These are phyloP conservation scores for Myotis brandtii DNA, from an alignment of 2,113 vertebrate genomes.

Conservation along the genomic window DNA sequence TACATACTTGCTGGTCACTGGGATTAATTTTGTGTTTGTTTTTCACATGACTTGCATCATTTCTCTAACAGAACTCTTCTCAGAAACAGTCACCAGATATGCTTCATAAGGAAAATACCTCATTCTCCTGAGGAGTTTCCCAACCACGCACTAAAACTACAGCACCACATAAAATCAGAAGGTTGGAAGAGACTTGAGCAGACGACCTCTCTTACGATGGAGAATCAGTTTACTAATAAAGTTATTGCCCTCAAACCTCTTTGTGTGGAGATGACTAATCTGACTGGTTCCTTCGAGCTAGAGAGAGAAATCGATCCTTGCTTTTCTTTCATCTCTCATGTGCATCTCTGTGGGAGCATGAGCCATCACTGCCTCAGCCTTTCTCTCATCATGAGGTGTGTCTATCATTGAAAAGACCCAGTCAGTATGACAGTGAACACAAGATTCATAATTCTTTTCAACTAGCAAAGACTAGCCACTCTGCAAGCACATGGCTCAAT, in stretches of 20 bases:
- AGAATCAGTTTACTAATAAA: not conserved
- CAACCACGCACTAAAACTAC: not conserved
- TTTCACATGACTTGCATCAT: not conserved
- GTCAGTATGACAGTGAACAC: not conserved
- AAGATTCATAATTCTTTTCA: not conserved
- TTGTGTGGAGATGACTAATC: not conserved
- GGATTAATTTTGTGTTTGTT: conserved; percentile 13
- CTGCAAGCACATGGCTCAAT: not conserved
- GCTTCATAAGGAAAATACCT: conserved; percentile 12
- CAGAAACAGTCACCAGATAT: not conserved
- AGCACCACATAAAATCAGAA: not conserved
- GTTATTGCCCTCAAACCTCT: not conserved
- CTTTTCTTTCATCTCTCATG: not conserved
- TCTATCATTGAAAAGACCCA: not conserved
- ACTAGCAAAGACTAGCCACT: not conserved
- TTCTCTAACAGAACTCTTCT: not conserved
- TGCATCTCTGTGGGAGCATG: not conserved
- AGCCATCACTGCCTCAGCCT: not conserved
- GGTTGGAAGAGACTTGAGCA: not conserved
- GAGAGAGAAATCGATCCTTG: not conserved
- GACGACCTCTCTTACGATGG: rapidly evolving
- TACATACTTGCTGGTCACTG: not conserved
- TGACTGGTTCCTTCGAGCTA: not conserved
- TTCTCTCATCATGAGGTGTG: not conserved
- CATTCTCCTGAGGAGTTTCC: not conserved